Percentiles rank a stretch among this genome's conserved stretches.
Evolutionary conservation across 2,797 vertebrate species (phyloP).

Genomic region (Channa striata): DNA sequence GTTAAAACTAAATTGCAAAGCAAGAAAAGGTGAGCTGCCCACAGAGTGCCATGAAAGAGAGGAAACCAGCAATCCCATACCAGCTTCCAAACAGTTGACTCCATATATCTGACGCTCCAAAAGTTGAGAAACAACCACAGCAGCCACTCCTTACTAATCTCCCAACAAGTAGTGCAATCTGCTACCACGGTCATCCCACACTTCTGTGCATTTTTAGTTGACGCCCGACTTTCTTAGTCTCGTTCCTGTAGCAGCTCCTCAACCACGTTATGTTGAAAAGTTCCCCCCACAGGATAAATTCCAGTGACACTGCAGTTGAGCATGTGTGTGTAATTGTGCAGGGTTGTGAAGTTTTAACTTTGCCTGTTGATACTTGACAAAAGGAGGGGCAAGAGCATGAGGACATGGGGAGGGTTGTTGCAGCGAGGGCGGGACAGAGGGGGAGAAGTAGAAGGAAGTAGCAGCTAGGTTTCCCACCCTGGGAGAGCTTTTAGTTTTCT

Average conservation of each 20-base stretch:
- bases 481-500: conserved; percentile 65
- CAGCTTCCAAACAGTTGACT: conserved; percentile 17
- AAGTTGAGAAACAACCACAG: conserved; percentile 53
- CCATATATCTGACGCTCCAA: conserved; percentile 39
- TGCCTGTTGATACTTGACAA: conserved; percentile 82
- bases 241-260: conserved; percentile 10
- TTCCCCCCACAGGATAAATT: conserved; percentile 13
- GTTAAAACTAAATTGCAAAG: background rate
- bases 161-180: conserved; percentile 27
- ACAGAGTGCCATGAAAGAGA: background rate
- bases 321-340: conserved; percentile 45
- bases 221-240: background rate
- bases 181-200: conserved; percentile 42
- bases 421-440: conserved; percentile 39
- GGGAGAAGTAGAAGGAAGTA: conserved; percentile 40
- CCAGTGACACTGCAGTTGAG: conserved; percentile 16
- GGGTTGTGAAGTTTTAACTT: conserved; percentile 71
- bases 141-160: conserved; percentile 64
- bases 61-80: conserved; percentile 18
- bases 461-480: conserved; percentile 19
- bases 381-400: conserved; percentile 71
- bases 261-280: conserved; percentile 18
- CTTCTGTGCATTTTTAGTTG: conserved; percentile 2
- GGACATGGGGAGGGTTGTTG: conserved; percentile 43
- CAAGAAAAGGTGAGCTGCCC: background rate